These are phyloP conservation scores for Enhydra lutris DNA, from an alignment of 2,113 vertebrate species.

Conservation along the genomic window DNA sequence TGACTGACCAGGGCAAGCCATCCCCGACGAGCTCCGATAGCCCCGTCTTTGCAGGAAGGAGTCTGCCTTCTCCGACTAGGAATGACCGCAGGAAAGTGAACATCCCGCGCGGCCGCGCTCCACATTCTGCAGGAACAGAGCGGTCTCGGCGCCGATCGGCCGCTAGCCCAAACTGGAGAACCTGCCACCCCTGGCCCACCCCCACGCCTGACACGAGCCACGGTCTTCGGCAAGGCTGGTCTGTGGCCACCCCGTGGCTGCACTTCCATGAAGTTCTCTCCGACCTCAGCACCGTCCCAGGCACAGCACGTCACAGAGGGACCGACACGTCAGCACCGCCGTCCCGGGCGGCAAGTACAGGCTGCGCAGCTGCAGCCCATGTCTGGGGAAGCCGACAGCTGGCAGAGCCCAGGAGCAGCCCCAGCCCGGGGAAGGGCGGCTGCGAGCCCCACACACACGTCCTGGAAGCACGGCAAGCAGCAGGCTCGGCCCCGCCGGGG, in stretches of 20 bases:
- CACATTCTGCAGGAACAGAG: neutral
- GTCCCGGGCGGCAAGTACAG: neutral
- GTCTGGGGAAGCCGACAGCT: neutral
- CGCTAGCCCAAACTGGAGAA: no score
- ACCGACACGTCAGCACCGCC: neutral
- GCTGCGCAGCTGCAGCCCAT: neutral
- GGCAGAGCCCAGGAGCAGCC: neutral
- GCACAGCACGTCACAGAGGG: neutral
- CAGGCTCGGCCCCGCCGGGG: neutral
- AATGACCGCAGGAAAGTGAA: fast-evolving
- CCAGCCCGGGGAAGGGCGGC: neutral
- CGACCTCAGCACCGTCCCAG: neutral
- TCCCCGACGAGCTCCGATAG: neutral
- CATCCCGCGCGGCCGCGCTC: neutral
- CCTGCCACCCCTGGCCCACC: neutral
- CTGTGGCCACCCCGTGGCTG: neutral
- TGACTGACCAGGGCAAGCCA: no score
- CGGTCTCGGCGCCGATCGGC: no score
- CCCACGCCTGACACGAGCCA: no score
- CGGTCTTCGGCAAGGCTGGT: fast-evolving
- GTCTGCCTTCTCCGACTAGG: neutral
- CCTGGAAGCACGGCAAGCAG: fast-evolving
- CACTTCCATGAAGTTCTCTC: neutral
- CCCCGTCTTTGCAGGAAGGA: neutral
- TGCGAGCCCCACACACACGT: fast-evolving